Conservation (phyloP, 2,797 vertebrate genomes). For the Delichon dasypus region DNA sequence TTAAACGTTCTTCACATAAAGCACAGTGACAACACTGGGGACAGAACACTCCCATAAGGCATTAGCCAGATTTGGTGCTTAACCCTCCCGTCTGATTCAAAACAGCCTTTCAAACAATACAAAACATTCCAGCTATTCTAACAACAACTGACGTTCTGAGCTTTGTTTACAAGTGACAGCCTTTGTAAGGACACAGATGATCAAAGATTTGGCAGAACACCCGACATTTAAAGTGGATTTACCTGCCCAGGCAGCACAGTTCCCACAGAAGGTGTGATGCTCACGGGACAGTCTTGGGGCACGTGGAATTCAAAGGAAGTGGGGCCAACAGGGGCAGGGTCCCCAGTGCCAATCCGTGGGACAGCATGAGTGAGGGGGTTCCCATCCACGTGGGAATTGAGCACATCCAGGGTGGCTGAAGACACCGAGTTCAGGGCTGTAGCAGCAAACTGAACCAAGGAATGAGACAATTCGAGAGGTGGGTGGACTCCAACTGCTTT, state of each 20-base stretch:
- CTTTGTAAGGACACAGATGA: background rate
- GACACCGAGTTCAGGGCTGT: constrained; percentile 82
- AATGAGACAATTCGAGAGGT: constrained; percentile 87
- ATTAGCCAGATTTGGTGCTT: background rate
- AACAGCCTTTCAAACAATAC: background rate
- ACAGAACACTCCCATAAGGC: background rate
- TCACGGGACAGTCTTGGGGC: constrained; percentile 79
- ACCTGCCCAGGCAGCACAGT: constrained; percentile 88
- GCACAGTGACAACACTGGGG: background rate
- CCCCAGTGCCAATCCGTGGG: constrained; percentile 50
- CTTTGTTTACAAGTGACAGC: background rate
- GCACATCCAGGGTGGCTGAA: constrained; percentile 78
- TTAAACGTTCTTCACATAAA: background rate
- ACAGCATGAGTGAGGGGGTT: constrained; percentile 62
- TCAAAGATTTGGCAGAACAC: background rate
- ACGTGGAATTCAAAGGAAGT: constrained; percentile 83
- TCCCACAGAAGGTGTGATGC: constrained; percentile 81
- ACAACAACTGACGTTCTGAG: background rate
- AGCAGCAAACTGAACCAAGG: constrained; percentile 84
- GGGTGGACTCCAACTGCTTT: constrained; percentile 83
- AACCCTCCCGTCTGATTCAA: background rate
- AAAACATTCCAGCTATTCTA: background rate
- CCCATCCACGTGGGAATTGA: constrained; percentile 68
- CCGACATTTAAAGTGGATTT: background rate
- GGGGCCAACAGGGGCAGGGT: constrained; percentile 65